Conservation (phyloP, 2,797 vertebrate species). For the Sphenodon punctatus region DNA sequence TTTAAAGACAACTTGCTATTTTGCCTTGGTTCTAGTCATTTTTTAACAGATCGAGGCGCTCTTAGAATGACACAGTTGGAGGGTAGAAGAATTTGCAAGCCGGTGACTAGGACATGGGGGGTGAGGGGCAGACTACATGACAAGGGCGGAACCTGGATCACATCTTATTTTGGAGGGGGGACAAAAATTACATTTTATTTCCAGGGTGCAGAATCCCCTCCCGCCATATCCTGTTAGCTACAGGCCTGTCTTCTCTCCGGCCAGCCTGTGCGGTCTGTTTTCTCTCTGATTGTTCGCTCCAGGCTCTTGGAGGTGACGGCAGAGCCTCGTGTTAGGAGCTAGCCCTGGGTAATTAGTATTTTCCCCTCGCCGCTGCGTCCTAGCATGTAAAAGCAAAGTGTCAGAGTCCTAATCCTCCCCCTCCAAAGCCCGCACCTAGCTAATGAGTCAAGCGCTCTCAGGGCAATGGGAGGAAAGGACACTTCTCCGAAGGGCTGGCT, state of each 20-base stretch:
- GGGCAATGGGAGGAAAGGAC: conserved; percentile 15
- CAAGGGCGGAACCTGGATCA: too few species aligned
- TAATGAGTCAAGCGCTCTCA: conserved; percentile 62
- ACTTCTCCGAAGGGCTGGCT: conserved; percentile 44
- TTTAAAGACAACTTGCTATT: not conserved
- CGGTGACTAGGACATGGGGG: too few species aligned
- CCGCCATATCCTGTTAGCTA: too few species aligned
- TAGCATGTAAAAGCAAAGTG: conserved; percentile 38
- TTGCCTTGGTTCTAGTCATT: not conserved
- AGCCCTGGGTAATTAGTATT: conserved; percentile 56
- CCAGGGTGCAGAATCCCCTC: too few species aligned
- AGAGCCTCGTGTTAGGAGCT: conserved; percentile 42
- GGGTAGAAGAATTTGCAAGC: too few species aligned
- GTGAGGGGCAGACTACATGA: too few species aligned
- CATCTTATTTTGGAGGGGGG: too few species aligned
- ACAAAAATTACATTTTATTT: too few species aligned
- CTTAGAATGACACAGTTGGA: not conserved
- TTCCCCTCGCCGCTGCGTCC: conserved; percentile 43
- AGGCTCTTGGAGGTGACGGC: conserved; percentile 7
- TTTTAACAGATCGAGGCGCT: not conserved
- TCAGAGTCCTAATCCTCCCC: conserved; percentile 47
- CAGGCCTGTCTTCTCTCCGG: not conserved
- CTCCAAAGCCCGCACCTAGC: conserved; percentile 37
- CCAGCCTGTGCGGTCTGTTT: not conserved
- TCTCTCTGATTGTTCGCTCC: conserved; percentile 44